Percentiles rank a stretch among this genome's conserved stretches.
Evolutionary conservation across 2,888 invertebrate genomes (phyloP).

Genomic region (Lampropteryx suffumata): DNA sequence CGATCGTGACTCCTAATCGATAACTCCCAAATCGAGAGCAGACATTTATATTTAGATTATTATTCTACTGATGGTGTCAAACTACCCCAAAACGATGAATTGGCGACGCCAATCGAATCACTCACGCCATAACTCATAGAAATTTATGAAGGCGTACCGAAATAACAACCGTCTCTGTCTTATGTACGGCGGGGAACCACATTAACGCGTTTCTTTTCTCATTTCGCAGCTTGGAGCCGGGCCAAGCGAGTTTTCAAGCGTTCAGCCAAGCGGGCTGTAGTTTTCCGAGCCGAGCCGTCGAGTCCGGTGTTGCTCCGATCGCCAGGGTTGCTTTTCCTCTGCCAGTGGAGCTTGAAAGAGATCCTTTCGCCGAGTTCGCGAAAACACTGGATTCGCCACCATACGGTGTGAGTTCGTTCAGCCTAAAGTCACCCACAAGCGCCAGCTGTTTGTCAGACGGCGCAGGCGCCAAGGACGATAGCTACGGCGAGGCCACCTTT

Average conservation of each 20-base stretch:
- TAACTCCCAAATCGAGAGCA: slow-evolving; percentile 43
- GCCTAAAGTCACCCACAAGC: slow-evolving; percentile 50
- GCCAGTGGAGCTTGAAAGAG: slow-evolving; percentile 61
- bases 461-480: slow-evolving; percentile 63
- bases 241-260: slow-evolving; percentile 82
- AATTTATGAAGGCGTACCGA: slow-evolving; percentile 70
- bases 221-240: slow-evolving; percentile 83
- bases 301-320: slow-evolving; percentile 71
- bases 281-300: slow-evolving; percentile 78
- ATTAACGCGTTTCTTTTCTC: slow-evolving; percentile 80
- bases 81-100: slow-evolving; percentile 71
- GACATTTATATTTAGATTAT: slow-evolving; percentile 66
- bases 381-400: slow-evolving; percentile 60
- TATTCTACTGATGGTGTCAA: slow-evolving; percentile 69
- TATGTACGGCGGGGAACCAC: slow-evolving; percentile 67
- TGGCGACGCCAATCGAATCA: slow-evolving; percentile 73
- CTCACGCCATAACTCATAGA: slow-evolving; percentile 76
- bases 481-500: slow-evolving; percentile 75
- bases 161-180: slow-evolving; percentile 74
- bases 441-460: slow-evolving; percentile 53
- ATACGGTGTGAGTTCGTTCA: slow-evolving; percentile 55
- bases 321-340: slow-evolving; percentile 53
- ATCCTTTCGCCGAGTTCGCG: slow-evolving; percentile 60
- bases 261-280: slow-evolving; percentile 77
- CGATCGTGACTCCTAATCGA: slow-evolving; percentile 44